Percentiles rank a stretch among this genome's conserved stretches.
Evolutionary conservation across 2,113 vertebrate genomes (phyloP).

Genomic region (Tychaedon coryphoeus): DNA sequence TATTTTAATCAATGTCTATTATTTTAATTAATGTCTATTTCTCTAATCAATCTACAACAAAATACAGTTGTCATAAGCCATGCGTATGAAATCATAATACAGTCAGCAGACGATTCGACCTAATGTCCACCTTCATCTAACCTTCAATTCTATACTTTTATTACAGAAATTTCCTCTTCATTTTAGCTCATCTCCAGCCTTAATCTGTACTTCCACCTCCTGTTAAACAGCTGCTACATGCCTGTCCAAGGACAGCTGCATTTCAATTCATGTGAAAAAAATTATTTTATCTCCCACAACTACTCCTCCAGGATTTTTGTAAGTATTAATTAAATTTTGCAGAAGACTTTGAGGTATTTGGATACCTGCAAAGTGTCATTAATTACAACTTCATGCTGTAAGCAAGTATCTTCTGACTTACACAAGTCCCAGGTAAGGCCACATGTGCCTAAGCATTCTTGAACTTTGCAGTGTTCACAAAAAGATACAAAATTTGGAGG

Average conservation of each 20-base stretch:
- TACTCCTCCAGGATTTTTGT: not conserved
- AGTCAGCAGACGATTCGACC: accelerated
- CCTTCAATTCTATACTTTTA: not conserved
- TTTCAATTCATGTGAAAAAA: slow-evolving; percentile 31
- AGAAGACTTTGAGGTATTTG: not conserved
- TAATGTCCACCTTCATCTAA: not conserved
- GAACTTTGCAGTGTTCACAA: not conserved
- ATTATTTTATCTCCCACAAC: slow-evolving; percentile 11
- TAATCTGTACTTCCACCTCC: not conserved
- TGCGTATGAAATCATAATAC: not conserved
- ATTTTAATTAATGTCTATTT: too few species aligned
- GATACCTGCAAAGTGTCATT: not conserved
- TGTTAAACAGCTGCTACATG: slow-evolving; percentile 11
- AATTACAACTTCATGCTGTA: not conserved
- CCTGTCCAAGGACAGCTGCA: not conserved
- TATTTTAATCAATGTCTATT: too few species aligned
- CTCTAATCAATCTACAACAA: not conserved
- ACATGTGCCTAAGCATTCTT: not conserved
- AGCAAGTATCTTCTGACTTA: not conserved
- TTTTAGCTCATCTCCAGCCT: not conserved
- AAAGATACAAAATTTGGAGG: not conserved
- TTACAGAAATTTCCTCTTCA: not conserved
- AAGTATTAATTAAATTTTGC: slow-evolving; percentile 38
- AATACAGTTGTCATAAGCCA: not conserved
- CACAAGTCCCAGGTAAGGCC: not conserved